A percentile compares a stretch with the other conserved stretches of the same genome.
Evolutionary conservation across 2,113 vertebrate species (phyloP).

Genomic region (Odobenus rosmarus): DNA sequence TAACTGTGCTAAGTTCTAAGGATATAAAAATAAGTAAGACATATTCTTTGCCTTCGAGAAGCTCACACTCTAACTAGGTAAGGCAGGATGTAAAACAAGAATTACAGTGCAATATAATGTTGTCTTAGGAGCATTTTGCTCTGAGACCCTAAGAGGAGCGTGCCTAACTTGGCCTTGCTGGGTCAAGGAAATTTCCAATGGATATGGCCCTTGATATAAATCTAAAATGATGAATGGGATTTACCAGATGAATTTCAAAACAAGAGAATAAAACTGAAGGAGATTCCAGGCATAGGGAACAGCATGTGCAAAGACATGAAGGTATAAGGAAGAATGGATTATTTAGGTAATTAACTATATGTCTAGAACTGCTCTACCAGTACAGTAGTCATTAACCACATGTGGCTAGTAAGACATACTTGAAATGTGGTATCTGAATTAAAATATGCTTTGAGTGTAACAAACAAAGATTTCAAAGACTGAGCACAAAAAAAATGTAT

Average conservation of each 20-base stretch:
- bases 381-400: not conserved
- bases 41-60: not conserved
- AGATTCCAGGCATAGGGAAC: not conserved
- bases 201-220: not conserved
- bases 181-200: not conserved
- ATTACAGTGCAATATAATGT: not conserved
- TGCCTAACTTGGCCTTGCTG: not conserved
- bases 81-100: not conserved
- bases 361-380: not conserved
- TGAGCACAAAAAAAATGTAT: not conserved
- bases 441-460: not conserved
- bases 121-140: not conserved
- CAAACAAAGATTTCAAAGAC: not conserved
- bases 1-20: not conserved
- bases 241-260: not conserved
- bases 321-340: not conserved
- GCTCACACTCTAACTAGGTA: not conserved
- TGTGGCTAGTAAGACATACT: not conserved
- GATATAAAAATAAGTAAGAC: not conserved
- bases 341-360: not conserved
- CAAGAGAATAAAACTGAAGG: not conserved
- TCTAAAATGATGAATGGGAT: not conserved
- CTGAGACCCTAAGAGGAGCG: not conserved
- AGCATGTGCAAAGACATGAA: not conserved
- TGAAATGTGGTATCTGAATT: conserved; percentile 29